phyloP scores from a whole-genome alignment of 2,113 vertebrate species.

The Irena cyanogastra region DNA sequence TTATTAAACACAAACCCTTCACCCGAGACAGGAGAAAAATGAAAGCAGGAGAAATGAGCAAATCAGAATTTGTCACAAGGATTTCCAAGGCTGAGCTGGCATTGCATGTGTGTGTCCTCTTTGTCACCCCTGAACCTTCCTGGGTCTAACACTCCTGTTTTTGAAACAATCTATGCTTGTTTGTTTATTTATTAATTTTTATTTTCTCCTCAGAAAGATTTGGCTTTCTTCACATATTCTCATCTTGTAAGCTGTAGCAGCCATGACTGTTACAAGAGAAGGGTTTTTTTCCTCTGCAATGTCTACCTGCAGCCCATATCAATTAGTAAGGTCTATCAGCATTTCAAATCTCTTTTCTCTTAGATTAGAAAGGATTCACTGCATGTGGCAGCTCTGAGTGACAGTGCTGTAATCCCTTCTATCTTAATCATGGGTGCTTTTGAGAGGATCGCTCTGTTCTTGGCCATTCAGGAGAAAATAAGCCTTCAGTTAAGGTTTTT shows the following conservation, averaged over 20 bases:
- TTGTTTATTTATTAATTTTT: neutral
- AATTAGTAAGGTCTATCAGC: neutral
- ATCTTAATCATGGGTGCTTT: constrained; percentile 8
- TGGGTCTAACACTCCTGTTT: neutral
- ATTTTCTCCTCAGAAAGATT: neutral
- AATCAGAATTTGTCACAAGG: constrained; percentile 28
- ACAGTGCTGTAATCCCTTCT: constrained; percentile 6
- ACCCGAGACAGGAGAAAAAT: constrained; percentile 53
- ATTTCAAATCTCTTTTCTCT: constrained; percentile 41
- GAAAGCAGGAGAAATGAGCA: constrained; percentile 48
- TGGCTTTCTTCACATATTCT: neutral
- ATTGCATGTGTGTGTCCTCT: neutral
- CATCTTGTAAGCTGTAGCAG: neutral
- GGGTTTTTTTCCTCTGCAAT: neutral
- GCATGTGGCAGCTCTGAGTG: constrained; percentile 23
- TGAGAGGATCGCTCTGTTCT: constrained; percentile 15
- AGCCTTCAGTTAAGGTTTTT: constrained; percentile 15
- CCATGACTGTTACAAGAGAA: neutral
- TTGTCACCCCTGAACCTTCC: neutral
- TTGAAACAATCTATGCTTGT: neutral
- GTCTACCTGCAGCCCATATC: neutral
- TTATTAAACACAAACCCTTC: constrained; percentile 77
- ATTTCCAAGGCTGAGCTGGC: constrained; percentile 43
- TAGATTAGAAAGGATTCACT: constrained; percentile 2
- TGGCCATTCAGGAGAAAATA: neutral